Base-by-base conservation (phyloP, 1,140 invertebrate species). In the Neodiprion pinetum region DNA sequence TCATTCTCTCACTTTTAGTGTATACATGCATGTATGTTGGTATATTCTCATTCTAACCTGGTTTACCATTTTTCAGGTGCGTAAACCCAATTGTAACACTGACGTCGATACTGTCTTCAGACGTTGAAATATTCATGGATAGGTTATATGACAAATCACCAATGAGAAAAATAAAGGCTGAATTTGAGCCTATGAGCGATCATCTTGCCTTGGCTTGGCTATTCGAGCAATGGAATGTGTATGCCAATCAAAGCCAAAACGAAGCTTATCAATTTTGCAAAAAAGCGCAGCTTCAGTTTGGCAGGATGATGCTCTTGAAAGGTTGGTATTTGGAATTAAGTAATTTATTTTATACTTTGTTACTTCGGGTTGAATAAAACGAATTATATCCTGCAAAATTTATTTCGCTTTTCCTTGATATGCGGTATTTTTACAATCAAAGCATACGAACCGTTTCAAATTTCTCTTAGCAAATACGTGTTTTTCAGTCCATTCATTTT, bases 121-220 rank as follows among this genome's bases (percentile, higher is more conserved):
- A 84, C 4, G 48, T 69, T 0, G 81, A 84, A 28, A 74, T 87
- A 28, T 89, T 87, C 76, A 67, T 53, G 5, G 77, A 81, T 67
- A 70, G 72, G 14, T 74, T 89, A 40, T 28, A 75, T 1, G 69
- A 83, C 7, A 84, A 84, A 73, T 50, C 77, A 80, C 78, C 80
- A 48, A 86, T 91, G 3, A 86, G 90, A 48, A 67, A 81, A 48
- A 80, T 88, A 2, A 92, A 92, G 80, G 67, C 81, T n/a, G 72
- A 84, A 10, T 90, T 84, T 80, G 89, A 88, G 76, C 73, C 85
- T 4, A 84, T 82, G 0, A 92, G 91, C 12, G 92, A 93, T 80
- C 91, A 92, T 78, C 74, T 89, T 1, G 87, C 90, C 2, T 48
- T 91, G 0, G 84, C 87, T 50, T 89, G 88, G 86, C 79, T 92